These are phyloP conservation scores for Eumacrocentrus americanus DNA, from an alignment of 2,888 invertebrate species.

Conservation along the genomic window DNA sequence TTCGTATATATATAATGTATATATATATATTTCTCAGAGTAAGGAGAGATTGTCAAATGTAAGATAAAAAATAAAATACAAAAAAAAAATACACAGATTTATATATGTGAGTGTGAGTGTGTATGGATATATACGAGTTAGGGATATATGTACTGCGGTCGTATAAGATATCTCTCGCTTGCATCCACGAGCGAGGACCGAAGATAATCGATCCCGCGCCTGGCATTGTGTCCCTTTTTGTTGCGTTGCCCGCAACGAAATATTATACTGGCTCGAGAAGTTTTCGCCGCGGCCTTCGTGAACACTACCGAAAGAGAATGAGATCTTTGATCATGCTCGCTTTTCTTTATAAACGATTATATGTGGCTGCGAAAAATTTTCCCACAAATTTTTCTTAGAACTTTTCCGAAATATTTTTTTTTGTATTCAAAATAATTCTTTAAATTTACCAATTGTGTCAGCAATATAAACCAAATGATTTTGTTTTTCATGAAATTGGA, in stretches of 20 bases:
- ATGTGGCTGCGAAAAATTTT: neutral
- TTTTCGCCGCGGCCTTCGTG: slow-evolving; percentile 43
- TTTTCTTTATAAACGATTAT: too few relatives aligned
- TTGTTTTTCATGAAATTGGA: too few relatives aligned
- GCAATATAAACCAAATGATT: too few relatives aligned
- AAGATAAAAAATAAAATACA: neutral
- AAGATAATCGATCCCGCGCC: slow-evolving; percentile 58
- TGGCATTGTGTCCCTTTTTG: slow-evolving; percentile 59
- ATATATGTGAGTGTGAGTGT: slow-evolving; percentile 1
- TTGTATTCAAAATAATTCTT: neutral
- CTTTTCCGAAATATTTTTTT: neutral
- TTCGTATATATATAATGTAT: too few relatives aligned
- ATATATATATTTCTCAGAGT: too few relatives aligned
- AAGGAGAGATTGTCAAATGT: too few relatives aligned
- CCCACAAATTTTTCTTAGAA: neutral
- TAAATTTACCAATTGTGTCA: too few relatives aligned
- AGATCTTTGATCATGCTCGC: too few relatives aligned
- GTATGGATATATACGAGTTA: too few relatives aligned
- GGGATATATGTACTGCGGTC: too few relatives aligned
- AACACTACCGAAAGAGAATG: too few relatives aligned
- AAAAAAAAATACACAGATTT: neutral
- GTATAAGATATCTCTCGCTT: slow-evolving; percentile 20
- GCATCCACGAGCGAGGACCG: slow-evolving; percentile 41
- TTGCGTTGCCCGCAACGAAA: slow-evolving; percentile 51
- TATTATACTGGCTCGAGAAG: slow-evolving; percentile 45